A percentile compares a stretch with the other conserved stretches of the same genome.
Conservation (phyloP, 2,888 invertebrate genomes). For the Andricus curvator region DNA sequence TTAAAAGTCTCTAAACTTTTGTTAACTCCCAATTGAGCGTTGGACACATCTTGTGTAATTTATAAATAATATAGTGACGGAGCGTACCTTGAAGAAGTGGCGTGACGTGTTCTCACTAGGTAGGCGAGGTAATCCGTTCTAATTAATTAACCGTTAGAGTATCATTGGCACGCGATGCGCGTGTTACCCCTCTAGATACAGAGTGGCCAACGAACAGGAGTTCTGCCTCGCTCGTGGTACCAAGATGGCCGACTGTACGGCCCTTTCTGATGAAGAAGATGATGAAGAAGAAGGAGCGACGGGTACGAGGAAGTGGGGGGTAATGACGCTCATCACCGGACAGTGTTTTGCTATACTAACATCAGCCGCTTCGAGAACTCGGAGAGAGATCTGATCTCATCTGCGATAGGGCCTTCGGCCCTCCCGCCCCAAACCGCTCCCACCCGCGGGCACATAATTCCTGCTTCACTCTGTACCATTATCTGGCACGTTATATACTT, state of each 20-base stretch:
- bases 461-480: slow-evolving; percentile 26
- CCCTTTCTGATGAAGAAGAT: slow-evolving; percentile 59
- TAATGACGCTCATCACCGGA: slow-evolving; percentile 78
- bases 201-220: slow-evolving; percentile 57
- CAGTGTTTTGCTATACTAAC: slow-evolving; percentile 78
- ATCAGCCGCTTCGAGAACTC: slow-evolving; percentile 61
- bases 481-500: slow-evolving; percentile 20
- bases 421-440: slow-evolving; percentile 41
- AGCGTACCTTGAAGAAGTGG: slow-evolving; percentile 42
- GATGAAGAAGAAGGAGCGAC: slow-evolving; percentile 33
- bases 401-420: slow-evolving; percentile 67
- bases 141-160: slow-evolving; percentile 76
- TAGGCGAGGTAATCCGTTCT: slow-evolving; percentile 64
- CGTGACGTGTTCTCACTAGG: slow-evolving; percentile 58
- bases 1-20: neutral
- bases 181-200: slow-evolving; percentile 59
- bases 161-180: slow-evolving; percentile 72
- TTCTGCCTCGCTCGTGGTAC: slow-evolving; percentile 64
- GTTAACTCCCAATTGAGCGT: neutral
- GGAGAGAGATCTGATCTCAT: slow-evolving; percentile 71
- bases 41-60: neutral
- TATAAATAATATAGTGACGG: neutral
- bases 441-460: slow-evolving; percentile 29
- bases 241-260: slow-evolving; percentile 76
- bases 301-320: slow-evolving; percentile 67